Evolutionary conservation across 2,888 invertebrate genomes (phyloP).

Genomic region (Melanophora roralis): DNA sequence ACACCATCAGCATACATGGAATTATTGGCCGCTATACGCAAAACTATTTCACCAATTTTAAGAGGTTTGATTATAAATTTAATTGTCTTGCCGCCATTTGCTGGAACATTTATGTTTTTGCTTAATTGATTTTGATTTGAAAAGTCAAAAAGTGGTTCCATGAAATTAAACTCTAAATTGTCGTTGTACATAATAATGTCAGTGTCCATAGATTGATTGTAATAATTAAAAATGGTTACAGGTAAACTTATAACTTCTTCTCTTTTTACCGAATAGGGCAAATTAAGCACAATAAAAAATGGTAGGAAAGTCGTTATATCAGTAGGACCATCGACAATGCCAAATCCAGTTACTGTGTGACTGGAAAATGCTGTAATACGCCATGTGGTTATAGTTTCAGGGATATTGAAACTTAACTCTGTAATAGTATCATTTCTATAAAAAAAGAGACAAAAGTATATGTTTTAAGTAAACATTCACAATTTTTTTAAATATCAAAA

Average conservation of each 20-base stretch:
- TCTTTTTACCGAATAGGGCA: constrained; percentile 86
- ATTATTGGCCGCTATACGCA: constrained; percentile 82
- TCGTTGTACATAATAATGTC: constrained; percentile 89
- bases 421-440: constrained; percentile 19
- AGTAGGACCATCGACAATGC: constrained; percentile 79
- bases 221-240: constrained; percentile 91
- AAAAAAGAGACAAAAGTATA: neutral
- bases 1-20: constrained; percentile 79
- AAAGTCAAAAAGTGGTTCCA: constrained; percentile 68
- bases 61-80: constrained; percentile 86
- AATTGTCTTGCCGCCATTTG: constrained; percentile 81
- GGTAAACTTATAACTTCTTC: constrained; percentile 92
- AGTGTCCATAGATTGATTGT: constrained; percentile 84
- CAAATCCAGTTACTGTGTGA: constrained; percentile 84
- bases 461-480: too few relatives aligned
- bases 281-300: constrained; percentile 85
- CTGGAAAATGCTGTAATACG: constrained; percentile 87
- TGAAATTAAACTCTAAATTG: constrained; percentile 85
- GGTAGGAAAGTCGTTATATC: constrained; percentile 85
- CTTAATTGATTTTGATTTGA: constrained; percentile 47
- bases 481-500: too few relatives aligned
- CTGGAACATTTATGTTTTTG: constrained; percentile 79
- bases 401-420: constrained; percentile 74
- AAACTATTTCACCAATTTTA: constrained; percentile 82
- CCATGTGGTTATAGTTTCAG: constrained; percentile 89